A percentile compares a stretch with the other conserved stretches of the same genome.
Conservation (phyloP, 2,888 invertebrate species). For the Reticulitermes lucifugus region DNA sequence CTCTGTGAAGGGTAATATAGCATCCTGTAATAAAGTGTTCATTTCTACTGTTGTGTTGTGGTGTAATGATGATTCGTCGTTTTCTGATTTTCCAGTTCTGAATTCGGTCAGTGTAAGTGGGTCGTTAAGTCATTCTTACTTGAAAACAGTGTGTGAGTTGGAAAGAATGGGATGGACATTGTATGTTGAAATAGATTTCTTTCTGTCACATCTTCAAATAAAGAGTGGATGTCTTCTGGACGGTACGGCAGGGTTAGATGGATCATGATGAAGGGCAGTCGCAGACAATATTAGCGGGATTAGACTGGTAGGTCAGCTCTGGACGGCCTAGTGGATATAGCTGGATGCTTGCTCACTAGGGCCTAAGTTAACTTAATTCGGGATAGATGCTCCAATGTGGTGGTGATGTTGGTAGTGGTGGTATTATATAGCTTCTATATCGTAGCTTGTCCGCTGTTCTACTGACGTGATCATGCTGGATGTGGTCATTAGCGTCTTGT, state of each 20-base stretch:
- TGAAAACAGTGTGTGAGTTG: not conserved
- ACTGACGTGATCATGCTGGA: not conserved
- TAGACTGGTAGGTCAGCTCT: slow-evolving; percentile 26
- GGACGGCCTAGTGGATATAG: slow-evolving; percentile 8
- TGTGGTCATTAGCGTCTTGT: not conserved
- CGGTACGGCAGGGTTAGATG: slow-evolving; percentile 35
- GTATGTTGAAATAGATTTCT: slow-evolving; percentile 43
- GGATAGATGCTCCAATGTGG: slow-evolving; percentile 22
- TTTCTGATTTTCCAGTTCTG: too few relatives aligned
- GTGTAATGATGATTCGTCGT: too few relatives aligned
- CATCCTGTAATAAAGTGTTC: too few relatives aligned
- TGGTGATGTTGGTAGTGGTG: not conserved
- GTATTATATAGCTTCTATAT: slow-evolving; percentile 26
- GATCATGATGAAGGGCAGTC: slow-evolving; percentile 45
- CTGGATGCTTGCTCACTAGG: slow-evolving; percentile 30
- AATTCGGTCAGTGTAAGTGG: not conserved
- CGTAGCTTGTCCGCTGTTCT: not conserved
- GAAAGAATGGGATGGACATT: slow-evolving; percentile 39
- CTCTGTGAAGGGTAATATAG: too few relatives aligned
- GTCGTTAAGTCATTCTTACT: slow-evolving; percentile 17
- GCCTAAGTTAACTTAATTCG: slow-evolving; percentile 31
- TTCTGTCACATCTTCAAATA: slow-evolving; percentile 43
- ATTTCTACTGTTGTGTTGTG: too few relatives aligned
- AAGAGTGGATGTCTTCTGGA: slow-evolving; percentile 33
- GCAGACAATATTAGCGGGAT: slow-evolving; percentile 44